A percentile compares a stretch with the other conserved stretches of the same genome.
These are phyloP conservation scores for Sebastiscus tertius DNA, from an alignment of 2,797 vertebrate genomes.

Conservation along the genomic window DNA sequence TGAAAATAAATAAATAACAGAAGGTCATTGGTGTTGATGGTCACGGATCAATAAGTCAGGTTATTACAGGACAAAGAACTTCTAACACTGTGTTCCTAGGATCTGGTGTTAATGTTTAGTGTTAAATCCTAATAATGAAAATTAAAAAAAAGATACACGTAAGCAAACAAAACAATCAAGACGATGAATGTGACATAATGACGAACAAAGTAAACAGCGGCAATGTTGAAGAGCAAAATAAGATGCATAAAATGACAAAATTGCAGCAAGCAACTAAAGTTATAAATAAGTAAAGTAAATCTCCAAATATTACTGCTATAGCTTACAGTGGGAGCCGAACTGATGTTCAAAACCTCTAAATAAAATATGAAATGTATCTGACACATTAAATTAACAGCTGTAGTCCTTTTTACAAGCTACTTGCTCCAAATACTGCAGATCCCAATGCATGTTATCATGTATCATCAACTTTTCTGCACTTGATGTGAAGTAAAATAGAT, in stretches of 20 bases:
- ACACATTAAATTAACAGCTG: no score
- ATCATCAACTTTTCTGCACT: no score
- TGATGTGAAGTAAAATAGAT: no score
- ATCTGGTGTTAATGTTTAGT: background rate
- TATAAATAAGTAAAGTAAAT: no score
- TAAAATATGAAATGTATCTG: no score
- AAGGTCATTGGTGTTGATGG: background rate
- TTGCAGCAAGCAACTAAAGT: no score
- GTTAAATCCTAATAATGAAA: no score
- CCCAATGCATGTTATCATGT: background rate
- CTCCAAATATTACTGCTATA: no score
- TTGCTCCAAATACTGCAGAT: background rate
- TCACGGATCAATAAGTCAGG: background rate
- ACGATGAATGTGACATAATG: background rate
- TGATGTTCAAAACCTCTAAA: no score
- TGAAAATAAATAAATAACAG: background rate
- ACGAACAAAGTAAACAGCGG: background rate
- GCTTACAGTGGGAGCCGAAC: no score
- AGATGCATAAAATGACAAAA: background rate
- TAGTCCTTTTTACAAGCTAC: background rate
- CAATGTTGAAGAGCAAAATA: background rate
- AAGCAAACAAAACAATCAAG: background rate
- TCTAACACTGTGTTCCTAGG: fast-evolving
- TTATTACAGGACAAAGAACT: background rate
- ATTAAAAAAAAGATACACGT: no score